phyloP scores from a whole-genome alignment of 2,113 vertebrate species.

The Arothron firmamentum region DNA sequence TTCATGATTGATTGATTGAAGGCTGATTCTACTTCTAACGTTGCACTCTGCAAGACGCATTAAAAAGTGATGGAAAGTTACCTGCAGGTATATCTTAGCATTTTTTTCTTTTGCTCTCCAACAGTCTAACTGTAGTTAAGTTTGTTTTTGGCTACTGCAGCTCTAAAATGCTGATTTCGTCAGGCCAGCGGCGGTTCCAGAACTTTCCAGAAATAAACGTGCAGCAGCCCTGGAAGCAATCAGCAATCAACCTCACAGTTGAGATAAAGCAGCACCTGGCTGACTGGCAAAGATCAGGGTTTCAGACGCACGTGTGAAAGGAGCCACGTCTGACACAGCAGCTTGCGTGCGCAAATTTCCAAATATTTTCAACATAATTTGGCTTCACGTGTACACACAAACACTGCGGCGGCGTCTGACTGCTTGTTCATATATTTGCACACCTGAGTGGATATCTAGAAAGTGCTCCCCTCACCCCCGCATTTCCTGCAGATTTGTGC shows the following conservation, averaged over 20 bases:
- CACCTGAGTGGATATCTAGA: neutral
- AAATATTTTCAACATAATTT: constrained; percentile 29
- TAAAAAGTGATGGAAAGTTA: too few species aligned
- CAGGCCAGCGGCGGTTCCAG: constrained; percentile 52
- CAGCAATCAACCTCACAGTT: constrained; percentile 18
- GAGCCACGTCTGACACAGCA: constrained; percentile 3
- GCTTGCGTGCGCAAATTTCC: neutral
- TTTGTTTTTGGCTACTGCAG: constrained; percentile 39
- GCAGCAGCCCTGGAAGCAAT: constrained; percentile 29
- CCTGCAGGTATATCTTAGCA: too few species aligned
- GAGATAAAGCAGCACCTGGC: constrained; percentile 36
- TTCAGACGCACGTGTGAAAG: constrained; percentile 14
- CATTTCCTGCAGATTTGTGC: constrained; percentile 16
- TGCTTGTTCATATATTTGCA: neutral
- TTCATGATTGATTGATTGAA: too few species aligned
- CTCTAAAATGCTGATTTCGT: constrained; percentile 40
- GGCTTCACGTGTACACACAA: constrained; percentile 9
- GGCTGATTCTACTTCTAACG: too few species aligned
- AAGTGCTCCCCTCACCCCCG: constrained; percentile 6
- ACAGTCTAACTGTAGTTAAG: constrained; percentile 28
- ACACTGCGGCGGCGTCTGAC: neutral
- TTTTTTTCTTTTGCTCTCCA: too few species aligned
- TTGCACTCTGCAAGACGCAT: too few species aligned
- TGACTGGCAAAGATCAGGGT: constrained; percentile 18
- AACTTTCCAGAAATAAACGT: constrained; percentile 52